phyloP scores from a whole-genome alignment of 2,113 vertebrate genomes.

The Phaethon lepturus region DNA sequence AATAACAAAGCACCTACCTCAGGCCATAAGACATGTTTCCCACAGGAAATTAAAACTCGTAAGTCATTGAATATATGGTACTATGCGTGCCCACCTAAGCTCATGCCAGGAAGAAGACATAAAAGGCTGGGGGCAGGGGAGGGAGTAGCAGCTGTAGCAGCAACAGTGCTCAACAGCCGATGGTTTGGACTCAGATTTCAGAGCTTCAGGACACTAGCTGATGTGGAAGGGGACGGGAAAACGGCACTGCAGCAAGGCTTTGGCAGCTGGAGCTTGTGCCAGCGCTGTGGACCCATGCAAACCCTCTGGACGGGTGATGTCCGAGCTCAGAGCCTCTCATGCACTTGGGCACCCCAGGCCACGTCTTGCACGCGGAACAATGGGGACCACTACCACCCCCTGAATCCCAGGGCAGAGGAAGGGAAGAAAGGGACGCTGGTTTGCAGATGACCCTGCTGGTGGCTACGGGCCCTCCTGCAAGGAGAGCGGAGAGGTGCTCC shows the following conservation, averaged over 20 bases:
- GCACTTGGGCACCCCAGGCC: background rate
- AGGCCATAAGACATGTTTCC: conserved; percentile 34
- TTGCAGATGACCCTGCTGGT: background rate
- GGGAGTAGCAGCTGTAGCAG: background rate
- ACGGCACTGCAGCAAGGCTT: background rate
- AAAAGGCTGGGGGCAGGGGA: background rate
- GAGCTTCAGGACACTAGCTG: background rate
- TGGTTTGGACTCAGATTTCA: background rate
- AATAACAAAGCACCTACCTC: conserved; percentile 25
- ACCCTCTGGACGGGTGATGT: background rate
- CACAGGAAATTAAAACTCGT: conserved; percentile 57
- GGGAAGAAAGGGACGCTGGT: background rate
- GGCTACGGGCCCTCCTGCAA: background rate
- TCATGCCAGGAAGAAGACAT: conserved; percentile 40
- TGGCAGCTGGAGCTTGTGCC: background rate
- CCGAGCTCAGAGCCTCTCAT: background rate
- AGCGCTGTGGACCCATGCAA: background rate
- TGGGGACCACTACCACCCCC: background rate
- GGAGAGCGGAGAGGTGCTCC: background rate
- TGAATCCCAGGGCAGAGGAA: background rate
- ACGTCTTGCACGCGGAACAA: background rate
- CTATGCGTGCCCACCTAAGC: conserved; percentile 43
- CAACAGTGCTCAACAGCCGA: background rate
- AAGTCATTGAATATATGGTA: background rate
- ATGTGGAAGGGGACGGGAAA: background rate